Conservation (phyloP, 2,113 vertebrate genomes). For the Todiramphus saurophagus region DNA sequence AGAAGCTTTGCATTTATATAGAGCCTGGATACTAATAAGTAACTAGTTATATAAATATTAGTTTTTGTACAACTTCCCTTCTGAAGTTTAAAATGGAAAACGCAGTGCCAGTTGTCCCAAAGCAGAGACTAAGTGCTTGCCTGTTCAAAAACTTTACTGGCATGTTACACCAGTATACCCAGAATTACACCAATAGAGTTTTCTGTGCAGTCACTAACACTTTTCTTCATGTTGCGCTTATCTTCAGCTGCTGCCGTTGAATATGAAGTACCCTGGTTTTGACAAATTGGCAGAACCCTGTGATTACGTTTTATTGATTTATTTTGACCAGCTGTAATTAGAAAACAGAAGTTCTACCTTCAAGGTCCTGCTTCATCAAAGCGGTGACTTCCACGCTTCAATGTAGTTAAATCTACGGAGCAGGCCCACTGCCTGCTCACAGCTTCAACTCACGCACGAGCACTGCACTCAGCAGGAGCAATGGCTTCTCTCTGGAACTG, state of each 20-base stretch:
- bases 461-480: not conserved
- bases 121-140: not conserved
- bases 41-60: not conserved
- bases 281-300: not conserved
- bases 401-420: not conserved
- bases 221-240: not conserved
- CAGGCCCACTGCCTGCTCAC: not conserved
- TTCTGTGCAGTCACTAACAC: not conserved
- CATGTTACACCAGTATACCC: not conserved
- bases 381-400: not conserved
- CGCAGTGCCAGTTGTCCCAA: not conserved
- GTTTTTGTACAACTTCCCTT: not conserved
- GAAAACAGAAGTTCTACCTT: not conserved
- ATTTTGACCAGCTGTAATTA: not conserved
- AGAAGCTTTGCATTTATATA: not conserved
- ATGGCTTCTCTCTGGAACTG: not conserved
- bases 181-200: not conserved
- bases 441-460: accelerated
- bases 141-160: not conserved
- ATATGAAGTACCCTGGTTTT: not conserved
- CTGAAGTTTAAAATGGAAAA: not conserved
- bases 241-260: not conserved
- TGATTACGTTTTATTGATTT: not conserved
- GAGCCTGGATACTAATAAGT: not conserved
- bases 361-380: not conserved